Evolutionary conservation across 2,113 vertebrate species (phyloP), one percentile per base, ranked within the genome.

Genomic region (Nymphicus hollandicus): DNA sequence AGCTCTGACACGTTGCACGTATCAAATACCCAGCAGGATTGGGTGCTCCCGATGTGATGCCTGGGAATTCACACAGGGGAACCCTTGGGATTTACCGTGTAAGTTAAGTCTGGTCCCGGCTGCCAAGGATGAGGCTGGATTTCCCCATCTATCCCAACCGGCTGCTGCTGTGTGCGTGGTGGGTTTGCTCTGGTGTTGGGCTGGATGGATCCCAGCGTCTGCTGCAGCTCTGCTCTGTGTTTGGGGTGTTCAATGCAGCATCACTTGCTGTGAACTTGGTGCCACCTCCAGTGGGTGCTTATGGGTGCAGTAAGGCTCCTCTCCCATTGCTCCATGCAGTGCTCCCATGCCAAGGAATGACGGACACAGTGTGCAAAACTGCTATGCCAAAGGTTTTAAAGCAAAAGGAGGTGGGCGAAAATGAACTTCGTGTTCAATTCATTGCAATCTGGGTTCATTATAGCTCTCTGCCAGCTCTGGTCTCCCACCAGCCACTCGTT

Each of bases 61-160:
- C 35, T 72, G 88, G 89, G 95, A 90, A 88, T 84, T 95, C 6
- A 1, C 73, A 7, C 1, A 1, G 93, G 96, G 93, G 91, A 95
- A 95, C 72, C 96, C 93, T 94, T 53, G 76, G 95, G 95, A 95
- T 93, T 91, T 84, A 13, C 91, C 2, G 0, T 77, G 95, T 91
- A 93, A 96, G 63, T 65, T 11, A 52, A 95, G 71, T 83, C 66
- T 6, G 20, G 68, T 47, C 74, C 53, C 8, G 69, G 81, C 92
- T 96, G 81, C 80, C 61, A 17, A 80, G 81, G 80, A 43, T 1
- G 37, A 58, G 85, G 6, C 53, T 65, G 79, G 86, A 28, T 90
- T 88, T 84, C 77, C 86, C 81, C 50, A 69, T 27, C 71, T 46
- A 0, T 63, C 72, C 77, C 7, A 0, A 28, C 69, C 18, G 55